Evolutionary conservation across 2,888 invertebrate genomes (phyloP), one percentile per base, ranked within the genome.

Genomic region (Odontocerum albicorne): DNA sequence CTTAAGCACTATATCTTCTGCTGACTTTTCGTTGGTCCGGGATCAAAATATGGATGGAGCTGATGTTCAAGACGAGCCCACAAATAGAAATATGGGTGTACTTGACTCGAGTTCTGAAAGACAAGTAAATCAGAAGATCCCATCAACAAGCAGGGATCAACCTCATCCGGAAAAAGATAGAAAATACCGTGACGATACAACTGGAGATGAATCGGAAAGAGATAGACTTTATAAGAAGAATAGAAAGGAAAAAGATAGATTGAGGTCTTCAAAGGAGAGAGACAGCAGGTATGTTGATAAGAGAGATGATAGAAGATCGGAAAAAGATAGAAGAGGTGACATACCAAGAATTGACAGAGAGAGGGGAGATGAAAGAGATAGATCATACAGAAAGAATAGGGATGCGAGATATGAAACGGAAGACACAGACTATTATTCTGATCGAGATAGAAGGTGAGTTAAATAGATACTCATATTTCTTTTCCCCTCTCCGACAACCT

Each of bases 361-460:
- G 63, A 61, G 45, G 32, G 53, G 61, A 17, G 22, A 62, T 19
- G 73, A 73, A 12, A 72, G 70, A 22, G 60, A 67, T 47, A 68
- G 73, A 20, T 66, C 70, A 1, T 66, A 65, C 45, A 68, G 76
- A 22, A 76, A 75, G 62, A 70, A 75, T 63, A 70, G 75, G 51
- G 71, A 73, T 59, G 75, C 72, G 49, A 70, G 79, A 49, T 85
- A 85, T 67, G 86, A 87, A 61, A 79, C 81, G 1, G 86, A 87
- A 53, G 86, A 85, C 64, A 82, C 83, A 2, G 84, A 85, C 67
- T 85, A 83, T 69, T 85, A 82, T 67, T 76, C 81, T 55, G 84
- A 85, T 61, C 73, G 77, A 57, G 79, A 79, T 33, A 74, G 76
- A 62, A 73, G 79, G 77, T 77, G 43, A 20, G 16, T 42, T 47